Base-by-base conservation (phyloP, 2,797 vertebrate species). In the Sebastes taczanowskii region DNA sequence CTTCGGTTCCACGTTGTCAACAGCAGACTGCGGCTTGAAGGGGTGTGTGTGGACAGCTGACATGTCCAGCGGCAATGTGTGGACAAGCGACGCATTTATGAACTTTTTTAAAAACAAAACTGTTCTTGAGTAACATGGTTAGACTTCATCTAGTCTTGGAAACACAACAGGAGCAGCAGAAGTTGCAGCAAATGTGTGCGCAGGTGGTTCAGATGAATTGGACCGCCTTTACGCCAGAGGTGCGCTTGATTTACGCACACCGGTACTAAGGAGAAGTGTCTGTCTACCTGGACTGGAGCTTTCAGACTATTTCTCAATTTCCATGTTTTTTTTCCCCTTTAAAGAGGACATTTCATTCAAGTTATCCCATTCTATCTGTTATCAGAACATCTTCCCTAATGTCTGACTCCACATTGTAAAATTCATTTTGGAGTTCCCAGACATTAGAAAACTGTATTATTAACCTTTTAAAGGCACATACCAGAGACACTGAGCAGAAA, bases 401-500 rank as follows among this genome's bases (percentile, higher is more conserved):
- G 61, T 60, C 58, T 42, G n/a, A 66, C 38, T 70, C 61, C 18
- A 63, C 25, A 38, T 59, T 59, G 52, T 16, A 14, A 55, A 79
- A 77, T 20, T 65, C n/a, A 68, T 29, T 32, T 22, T 30, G 16
- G 14, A 53, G 52, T 64, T 71, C 32, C 68, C 58, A 77, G 35
- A 74, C 27, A 6, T 84, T 71, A 74, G 29, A 70, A 76, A 66
- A 61, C 55, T 60, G n/a, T 30, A 56, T 59, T 72, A 72, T 20
- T 61, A 86, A 80, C 59, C 30, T 83, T 84, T 84, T 69, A 66
- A 66, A 74, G 55, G 69, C 74, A 69, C 55, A 76, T 32, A 22
- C 14, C 29, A 13, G 30, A 78, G 18, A 81, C 42, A 77, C 1
- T 63, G 60, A 68, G 46, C 63, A 83, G 27, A 74, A 77, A 75